phyloP scores from a whole-genome alignment of 2,888 invertebrate species.

The Mythimna albipuncta region DNA sequence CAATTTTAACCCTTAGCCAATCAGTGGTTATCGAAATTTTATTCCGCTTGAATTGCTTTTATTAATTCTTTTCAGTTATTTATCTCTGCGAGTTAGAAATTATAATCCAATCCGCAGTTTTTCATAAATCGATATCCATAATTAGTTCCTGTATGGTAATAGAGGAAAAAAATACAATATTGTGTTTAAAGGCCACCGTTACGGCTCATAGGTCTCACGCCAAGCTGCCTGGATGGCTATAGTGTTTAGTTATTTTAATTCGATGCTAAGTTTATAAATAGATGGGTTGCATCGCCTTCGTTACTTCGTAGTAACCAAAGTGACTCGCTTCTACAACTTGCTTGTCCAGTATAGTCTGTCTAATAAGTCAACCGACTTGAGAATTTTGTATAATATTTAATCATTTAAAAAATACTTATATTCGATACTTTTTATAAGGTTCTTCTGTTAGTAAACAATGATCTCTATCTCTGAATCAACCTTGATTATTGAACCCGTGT shows the following conservation, averaged over 20 bases:
- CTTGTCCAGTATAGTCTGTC: too few species aligned
- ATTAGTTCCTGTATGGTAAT: constrained; percentile 75
- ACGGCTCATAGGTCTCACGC: constrained; percentile 78
- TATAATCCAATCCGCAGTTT: constrained; percentile 67
- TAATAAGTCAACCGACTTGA: too few species aligned
- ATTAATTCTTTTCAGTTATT: constrained; percentile 50
- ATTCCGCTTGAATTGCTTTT: constrained; percentile 27
- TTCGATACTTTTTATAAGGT: too few species aligned
- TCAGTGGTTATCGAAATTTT: constrained; percentile 57
- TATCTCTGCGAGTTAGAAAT: constrained; percentile 37
- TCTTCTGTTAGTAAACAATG: too few species aligned
- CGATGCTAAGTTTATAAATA: constrained; percentile 70
- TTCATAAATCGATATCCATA: constrained; percentile 60
- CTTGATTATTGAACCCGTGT: too few species aligned
- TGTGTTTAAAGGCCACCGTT: constrained; percentile 75
- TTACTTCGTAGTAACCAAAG: constrained; percentile 30
- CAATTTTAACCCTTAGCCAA: constrained; percentile 26
- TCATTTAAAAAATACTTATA: too few species aligned
- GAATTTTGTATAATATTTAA: too few species aligned
- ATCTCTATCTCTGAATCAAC: too few species aligned
- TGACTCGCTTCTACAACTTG: constrained; percentile 42
- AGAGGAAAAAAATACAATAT: constrained; percentile 68
- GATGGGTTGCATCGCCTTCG: constrained; percentile 55
- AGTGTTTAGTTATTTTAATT: constrained; percentile 71
- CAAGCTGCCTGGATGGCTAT: constrained; percentile 65